phyloP scores from a whole-genome alignment of 2,888 invertebrate genomes.

The Apamea sordens region DNA sequence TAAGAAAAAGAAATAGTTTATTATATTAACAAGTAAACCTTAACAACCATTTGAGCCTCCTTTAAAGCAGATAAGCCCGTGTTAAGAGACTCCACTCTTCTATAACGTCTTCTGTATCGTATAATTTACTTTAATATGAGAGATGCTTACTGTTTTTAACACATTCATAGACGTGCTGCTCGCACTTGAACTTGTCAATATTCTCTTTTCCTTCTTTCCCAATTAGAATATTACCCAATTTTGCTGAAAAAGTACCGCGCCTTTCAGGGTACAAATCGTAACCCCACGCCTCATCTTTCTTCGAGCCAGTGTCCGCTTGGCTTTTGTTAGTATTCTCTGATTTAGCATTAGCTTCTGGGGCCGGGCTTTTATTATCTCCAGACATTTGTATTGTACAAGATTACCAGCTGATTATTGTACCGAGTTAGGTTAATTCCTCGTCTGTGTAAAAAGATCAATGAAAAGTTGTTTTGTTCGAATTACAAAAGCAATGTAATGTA shows the following conservation, averaged over 20 bases:
- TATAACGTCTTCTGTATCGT: no score
- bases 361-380: slow-evolving; percentile 62
- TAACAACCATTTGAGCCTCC: background rate
- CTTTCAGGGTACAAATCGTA: slow-evolving; percentile 96
- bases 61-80: background rate
- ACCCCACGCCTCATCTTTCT: slow-evolving; percentile 91
- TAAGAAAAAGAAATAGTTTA: background rate
- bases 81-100: background rate
- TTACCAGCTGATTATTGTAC: slow-evolving; percentile 13
- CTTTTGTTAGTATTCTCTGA: slow-evolving; percentile 52
- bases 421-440: slow-evolving; percentile 50
- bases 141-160: slow-evolving; percentile 92
- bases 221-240: slow-evolving; percentile 89
- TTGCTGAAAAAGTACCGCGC: slow-evolving; percentile 91
- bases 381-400: slow-evolving; percentile 67
- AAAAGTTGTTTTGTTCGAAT: slow-evolving; percentile 17
- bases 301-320: slow-evolving; percentile 48
- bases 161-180: slow-evolving; percentile 94
- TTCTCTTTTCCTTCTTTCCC: slow-evolving; percentile 93
- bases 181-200: slow-evolving; percentile 94
- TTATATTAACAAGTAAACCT: background rate
- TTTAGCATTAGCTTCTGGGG: slow-evolving; percentile 50
- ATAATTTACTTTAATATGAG: background rate
- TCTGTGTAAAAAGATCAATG: slow-evolving; percentile 34
- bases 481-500: no score